These are phyloP conservation scores for Aphyosemion australe DNA, from an alignment of 2,113 vertebrate species.

Conservation along the genomic window DNA sequence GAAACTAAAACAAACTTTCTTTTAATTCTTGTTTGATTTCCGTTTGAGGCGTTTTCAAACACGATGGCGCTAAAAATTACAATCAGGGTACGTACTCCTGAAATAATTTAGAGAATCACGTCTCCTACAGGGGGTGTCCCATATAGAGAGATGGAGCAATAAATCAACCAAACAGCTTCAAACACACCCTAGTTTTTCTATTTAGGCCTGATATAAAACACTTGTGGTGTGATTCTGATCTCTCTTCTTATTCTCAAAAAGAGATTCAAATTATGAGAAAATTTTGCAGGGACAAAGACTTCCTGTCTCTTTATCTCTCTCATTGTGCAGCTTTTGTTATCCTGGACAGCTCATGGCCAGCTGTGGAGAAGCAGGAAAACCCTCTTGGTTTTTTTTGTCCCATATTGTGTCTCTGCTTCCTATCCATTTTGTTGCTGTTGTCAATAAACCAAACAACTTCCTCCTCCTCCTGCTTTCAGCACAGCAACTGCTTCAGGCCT, in stretches of 20 bases:
- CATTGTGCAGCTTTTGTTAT: constrained; percentile 14
- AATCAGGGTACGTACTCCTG: neutral
- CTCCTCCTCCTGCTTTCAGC: constrained; percentile 35
- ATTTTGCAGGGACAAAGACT: neutral
- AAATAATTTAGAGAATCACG: neutral
- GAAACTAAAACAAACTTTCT: constrained; percentile 20
- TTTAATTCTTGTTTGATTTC: too few species aligned
- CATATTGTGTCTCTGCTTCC: constrained; percentile 57
- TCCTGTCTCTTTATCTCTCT: constrained; percentile 7
- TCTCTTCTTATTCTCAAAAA: too few species aligned
- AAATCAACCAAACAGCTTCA: neutral
- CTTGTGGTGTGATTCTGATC: too few species aligned
- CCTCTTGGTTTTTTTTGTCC: constrained; percentile 40
- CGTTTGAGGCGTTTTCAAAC: too few species aligned
- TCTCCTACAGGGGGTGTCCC: neutral
- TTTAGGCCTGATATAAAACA: too few species aligned
- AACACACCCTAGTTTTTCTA: too few species aligned
- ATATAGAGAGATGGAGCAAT: neutral
- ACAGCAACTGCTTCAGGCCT: constrained; percentile 22
- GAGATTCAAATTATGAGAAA: too few species aligned
- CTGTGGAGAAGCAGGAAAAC: constrained; percentile 56
- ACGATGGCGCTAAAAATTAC: neutral
- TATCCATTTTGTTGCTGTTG: constrained; percentile 51
- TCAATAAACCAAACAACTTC: constrained; percentile 50
- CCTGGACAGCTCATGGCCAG: constrained; percentile 12